These are phyloP conservation scores for Aurelia sp. DNA, from an alignment of 30 jellyfish, hydroid and myxozoan species.

Conservation along the genomic window DNA sequence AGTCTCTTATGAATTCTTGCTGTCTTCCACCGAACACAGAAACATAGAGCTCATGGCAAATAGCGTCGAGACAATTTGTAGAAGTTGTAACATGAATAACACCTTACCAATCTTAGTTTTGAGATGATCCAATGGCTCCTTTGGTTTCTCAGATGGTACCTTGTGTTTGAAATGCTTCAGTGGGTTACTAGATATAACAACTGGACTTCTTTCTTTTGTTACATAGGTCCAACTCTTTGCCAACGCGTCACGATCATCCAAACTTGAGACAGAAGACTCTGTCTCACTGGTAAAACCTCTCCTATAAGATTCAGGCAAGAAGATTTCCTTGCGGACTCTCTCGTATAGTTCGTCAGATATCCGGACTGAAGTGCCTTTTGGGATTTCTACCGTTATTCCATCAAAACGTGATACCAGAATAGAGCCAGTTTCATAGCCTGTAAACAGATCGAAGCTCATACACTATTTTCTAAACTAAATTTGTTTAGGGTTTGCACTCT, in stretches of 20 bases:
- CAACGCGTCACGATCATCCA: too few relatives aligned
- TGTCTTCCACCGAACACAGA: too few relatives aligned
- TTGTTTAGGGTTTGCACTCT: neutral
- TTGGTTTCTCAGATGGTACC: too few relatives aligned
- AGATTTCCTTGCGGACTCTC: neutral
- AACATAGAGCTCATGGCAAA: too few relatives aligned
- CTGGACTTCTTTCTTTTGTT: too few relatives aligned
- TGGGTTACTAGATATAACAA: too few relatives aligned
- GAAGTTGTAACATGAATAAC: too few relatives aligned
- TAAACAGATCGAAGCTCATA: neutral
- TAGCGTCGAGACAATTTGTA: too few relatives aligned
- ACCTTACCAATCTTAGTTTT: neutral
- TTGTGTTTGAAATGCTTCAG: too few relatives aligned
- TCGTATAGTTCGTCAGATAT: conserved; percentile 18
- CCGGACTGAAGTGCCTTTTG: conserved; percentile 8
- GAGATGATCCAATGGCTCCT: neutral
- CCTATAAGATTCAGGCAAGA: neutral
- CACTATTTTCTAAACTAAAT: neutral
- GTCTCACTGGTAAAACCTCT: neutral
- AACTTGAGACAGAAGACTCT: too few relatives aligned
- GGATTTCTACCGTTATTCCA: neutral
- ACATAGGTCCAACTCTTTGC: too few relatives aligned
- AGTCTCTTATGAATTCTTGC: too few relatives aligned
- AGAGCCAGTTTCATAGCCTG: conserved; percentile 2
- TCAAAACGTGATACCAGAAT: neutral